phyloP scores from a whole-genome alignment of 2,888 invertebrate genomes.

The Automeris io region DNA sequence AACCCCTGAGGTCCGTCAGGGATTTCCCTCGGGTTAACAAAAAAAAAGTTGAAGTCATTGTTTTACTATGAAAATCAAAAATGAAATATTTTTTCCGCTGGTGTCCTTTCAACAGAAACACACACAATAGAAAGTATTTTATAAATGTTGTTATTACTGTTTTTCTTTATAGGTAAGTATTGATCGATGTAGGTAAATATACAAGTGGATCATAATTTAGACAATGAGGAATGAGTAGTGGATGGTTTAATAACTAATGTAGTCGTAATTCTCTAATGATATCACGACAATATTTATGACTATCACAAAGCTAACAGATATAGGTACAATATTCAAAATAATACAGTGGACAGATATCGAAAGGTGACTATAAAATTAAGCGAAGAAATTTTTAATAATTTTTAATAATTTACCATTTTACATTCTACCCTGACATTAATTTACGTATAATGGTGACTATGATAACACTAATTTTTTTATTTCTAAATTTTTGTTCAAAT shows the following conservation, averaged over 20 bases:
- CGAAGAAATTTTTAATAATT: conserved; percentile 47
- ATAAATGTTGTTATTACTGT: too few species aligned
- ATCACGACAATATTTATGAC: conserved; percentile 49
- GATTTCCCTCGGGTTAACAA: too few species aligned
- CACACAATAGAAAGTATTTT: too few species aligned
- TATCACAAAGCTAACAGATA: conserved; percentile 30
- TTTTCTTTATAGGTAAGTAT: too few species aligned
- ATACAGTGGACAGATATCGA: conserved; percentile 67
- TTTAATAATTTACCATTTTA: conserved; percentile 53
- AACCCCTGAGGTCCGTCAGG: too few species aligned
- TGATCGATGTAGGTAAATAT: neutral
- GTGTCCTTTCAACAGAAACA: too few species aligned
- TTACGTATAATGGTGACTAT: conserved; percentile 90
- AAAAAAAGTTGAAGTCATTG: too few species aligned
- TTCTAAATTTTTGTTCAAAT: conserved; percentile 60
- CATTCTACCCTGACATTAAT: conserved; percentile 89
- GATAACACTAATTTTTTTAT: conserved; percentile 62
- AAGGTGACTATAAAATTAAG: conserved; percentile 64
- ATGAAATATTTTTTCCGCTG: too few species aligned
- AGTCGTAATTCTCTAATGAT: conserved; percentile 48
- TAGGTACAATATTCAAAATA: conserved; percentile 35
- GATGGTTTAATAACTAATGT: conserved; percentile 26
- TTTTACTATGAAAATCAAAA: too few species aligned
- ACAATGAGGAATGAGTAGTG: neutral
- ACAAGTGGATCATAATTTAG: neutral